These are phyloP conservation scores for Tachyglossus aculeatus DNA, from an alignment of 2,797 vertebrate genomes.

Conservation along the genomic window DNA sequence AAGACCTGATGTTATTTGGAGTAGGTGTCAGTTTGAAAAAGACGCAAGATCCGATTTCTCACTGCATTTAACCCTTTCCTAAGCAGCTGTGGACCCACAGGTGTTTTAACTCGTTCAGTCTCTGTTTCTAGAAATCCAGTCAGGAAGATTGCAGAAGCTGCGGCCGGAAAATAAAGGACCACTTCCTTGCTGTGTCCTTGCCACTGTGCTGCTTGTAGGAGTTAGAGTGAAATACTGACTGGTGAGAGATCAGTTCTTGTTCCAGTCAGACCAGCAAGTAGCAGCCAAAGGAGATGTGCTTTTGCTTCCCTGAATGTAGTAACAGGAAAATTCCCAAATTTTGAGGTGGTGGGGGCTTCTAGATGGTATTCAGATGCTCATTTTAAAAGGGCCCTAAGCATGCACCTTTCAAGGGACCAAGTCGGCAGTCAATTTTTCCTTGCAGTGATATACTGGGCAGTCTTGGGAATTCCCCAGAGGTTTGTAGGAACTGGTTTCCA, in stretches of 20 bases:
- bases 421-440: background rate
- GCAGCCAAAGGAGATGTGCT: background rate
- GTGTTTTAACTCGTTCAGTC: background rate
- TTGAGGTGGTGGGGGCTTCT: background rate
- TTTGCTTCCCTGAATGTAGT: background rate
- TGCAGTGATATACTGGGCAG: background rate
- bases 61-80: slow-evolving; percentile 8
- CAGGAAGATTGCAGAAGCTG: too few species aligned
- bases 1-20: background rate
- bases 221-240: too few species aligned
- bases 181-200: background rate
- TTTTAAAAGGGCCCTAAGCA: background rate
- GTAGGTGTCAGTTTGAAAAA: too few species aligned
- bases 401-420: background rate
- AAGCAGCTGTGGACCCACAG: background rate
- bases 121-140: too few species aligned
- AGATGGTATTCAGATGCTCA: background rate
- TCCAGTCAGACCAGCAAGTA: too few species aligned
- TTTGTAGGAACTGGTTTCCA: background rate
- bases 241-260: too few species aligned
- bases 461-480: background rate
- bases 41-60: background rate
- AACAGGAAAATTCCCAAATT: background rate
- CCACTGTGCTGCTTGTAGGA: too few species aligned
- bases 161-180: too few species aligned